phyloP scores from a whole-genome alignment of 1,140 invertebrate genomes.

The Drosophila insularis region DNA sequence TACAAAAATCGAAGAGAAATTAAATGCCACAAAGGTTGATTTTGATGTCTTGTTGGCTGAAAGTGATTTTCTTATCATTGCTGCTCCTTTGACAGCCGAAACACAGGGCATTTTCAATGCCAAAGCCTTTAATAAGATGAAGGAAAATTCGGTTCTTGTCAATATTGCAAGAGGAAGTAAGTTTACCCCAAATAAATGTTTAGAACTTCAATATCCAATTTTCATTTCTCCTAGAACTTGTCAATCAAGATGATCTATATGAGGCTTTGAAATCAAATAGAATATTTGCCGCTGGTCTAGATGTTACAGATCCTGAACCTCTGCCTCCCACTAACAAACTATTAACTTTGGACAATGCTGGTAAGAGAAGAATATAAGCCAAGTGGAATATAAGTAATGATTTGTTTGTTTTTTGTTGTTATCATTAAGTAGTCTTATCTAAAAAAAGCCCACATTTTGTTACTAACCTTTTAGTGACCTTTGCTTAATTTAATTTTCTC shows the following conservation, averaged over 20 bases:
- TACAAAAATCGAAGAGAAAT: constrained; percentile 85
- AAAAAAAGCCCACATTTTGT: not conserved
- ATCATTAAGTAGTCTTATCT: constrained; percentile 3
- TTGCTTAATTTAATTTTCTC: constrained; percentile 46
- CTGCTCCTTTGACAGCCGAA: constrained; percentile 87
- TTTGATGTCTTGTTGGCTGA: constrained; percentile 88
- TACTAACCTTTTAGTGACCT: constrained; percentile 15
- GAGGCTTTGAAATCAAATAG: constrained; percentile 88
- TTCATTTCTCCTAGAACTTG: constrained; percentile 85
- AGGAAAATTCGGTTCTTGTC: constrained; percentile 90
- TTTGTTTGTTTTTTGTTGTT: not conserved
- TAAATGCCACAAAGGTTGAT: constrained; percentile 87
- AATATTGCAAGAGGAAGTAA: constrained; percentile 91
- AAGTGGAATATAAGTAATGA: too few species aligned
- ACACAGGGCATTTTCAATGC: constrained; percentile 90
- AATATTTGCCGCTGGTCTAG: constrained; percentile 94
- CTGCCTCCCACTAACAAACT: constrained; percentile 91
- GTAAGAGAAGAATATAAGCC: constrained; percentile 83
- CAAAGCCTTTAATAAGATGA: constrained; percentile 92
- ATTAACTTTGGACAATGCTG: constrained; percentile 90
- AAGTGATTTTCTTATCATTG: constrained; percentile 92
- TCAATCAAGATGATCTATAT: constrained; percentile 91
- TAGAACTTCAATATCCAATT: constrained; percentile 67
- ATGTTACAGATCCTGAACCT: constrained; percentile 96
- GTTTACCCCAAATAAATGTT: constrained; percentile 71